Conservation (phyloP, 2,797 vertebrate species). For the Enteromius treurensis region DNA sequence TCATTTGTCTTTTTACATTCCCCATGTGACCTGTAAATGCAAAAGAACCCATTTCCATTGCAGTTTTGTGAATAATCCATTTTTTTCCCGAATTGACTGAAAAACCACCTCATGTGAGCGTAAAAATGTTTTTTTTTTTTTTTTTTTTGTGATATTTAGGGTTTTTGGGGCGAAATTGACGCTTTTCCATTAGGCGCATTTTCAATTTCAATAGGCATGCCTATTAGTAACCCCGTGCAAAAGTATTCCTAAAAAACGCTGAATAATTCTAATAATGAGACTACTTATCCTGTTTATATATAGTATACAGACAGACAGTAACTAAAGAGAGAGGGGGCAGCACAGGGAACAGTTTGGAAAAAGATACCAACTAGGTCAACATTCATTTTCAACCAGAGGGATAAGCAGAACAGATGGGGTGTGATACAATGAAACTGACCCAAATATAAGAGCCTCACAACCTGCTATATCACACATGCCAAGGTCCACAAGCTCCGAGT, state of each 20-base stretch:
- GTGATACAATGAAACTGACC: neutral
- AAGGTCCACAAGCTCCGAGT: neutral
- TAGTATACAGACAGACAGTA: neutral
- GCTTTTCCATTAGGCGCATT: too few species aligned
- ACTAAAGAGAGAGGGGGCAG: neutral
- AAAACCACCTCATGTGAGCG: too few species aligned
- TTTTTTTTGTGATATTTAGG: too few species aligned
- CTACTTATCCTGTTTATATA: neutral
- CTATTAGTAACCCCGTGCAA: neutral
- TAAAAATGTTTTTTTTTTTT: too few species aligned
- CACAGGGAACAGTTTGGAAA: neutral
- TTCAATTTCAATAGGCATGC: neutral
- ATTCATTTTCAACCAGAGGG: conserved; percentile 14
- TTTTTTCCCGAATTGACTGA: too few species aligned
- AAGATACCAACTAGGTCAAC: conserved; percentile 1
- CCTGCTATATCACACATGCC: neutral
- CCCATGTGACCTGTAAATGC: too few species aligned
- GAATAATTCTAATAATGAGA: neutral
- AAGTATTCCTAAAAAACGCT: neutral
- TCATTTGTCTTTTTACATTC: too few species aligned
- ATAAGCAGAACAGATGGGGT: neutral
- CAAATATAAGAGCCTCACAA: neutral
- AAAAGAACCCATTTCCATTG: too few species aligned
- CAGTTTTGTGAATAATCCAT: too few species aligned
- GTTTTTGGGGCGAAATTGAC: too few species aligned